Conservation (phyloP, 2,797 vertebrate species). For the Pangasius sanitwongsei region DNA sequence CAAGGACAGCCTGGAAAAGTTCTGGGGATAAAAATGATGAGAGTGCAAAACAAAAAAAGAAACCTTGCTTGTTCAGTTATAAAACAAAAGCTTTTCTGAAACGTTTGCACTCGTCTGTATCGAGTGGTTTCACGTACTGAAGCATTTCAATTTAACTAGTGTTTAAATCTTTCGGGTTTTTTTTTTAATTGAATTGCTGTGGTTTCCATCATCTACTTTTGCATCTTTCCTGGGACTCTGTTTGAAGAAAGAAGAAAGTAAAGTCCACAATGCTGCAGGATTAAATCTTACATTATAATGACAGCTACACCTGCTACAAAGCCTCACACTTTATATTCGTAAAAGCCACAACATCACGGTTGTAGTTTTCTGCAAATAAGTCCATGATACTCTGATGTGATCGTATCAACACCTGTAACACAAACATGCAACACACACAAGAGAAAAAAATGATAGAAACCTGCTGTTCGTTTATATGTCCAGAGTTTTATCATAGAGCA, state of each 20-base stretch:
- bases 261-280: not conserved
- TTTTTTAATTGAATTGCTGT: not conserved
- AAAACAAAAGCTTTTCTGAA: not conserved
- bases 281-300: not conserved
- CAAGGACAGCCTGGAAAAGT: not conserved
- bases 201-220: constrained; percentile 8
- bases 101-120: not conserved
- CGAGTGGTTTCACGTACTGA: not conserved
- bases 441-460: not conserved
- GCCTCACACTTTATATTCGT: not conserved
- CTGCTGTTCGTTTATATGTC: not conserved
- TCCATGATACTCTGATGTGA: not conserved
- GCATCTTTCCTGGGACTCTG: not conserved
- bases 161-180: constrained; percentile 6
- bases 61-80: not conserved
- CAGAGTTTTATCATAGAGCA: not conserved
- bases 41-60: not conserved
- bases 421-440: not conserved
- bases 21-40: not conserved
- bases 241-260: not conserved
- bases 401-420: not conserved
- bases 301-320: not conserved
- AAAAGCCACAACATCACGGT: not conserved
- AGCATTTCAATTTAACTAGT: constrained; percentile 1
- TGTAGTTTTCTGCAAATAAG: not conserved